phyloP scores from a whole-genome alignment of 2,888 invertebrate species.

The Morinoia aosen region DNA sequence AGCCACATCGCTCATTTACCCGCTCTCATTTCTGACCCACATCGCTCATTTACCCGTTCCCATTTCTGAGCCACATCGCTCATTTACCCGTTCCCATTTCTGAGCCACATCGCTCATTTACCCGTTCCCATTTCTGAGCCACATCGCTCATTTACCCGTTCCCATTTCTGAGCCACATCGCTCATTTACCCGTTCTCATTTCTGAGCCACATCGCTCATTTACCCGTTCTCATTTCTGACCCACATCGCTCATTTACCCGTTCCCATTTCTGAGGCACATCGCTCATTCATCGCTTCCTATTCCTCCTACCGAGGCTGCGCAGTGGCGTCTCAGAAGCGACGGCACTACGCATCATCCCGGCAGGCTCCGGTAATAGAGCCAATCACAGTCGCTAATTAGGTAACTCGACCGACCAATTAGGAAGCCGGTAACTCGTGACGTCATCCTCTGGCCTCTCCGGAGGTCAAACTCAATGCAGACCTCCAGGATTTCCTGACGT shows the following conservation, averaged over 20 bases:
- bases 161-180: too few species aligned
- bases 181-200: neutral
- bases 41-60: too few species aligned
- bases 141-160: neutral
- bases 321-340: neutral
- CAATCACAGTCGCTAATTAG: slow-evolving; percentile 54
- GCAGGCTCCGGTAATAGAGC: slow-evolving; percentile 44
- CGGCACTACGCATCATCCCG: neutral
- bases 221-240: too few species aligned
- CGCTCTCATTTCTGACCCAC: too few species aligned
- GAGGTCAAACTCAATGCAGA: neutral
- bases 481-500: neutral
- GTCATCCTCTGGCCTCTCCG: neutral
- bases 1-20: too few species aligned
- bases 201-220: neutral
- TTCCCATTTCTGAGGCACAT: neutral
- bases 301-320: neutral
- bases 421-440: slow-evolving; percentile 24
- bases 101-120: neutral
- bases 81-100: neutral
- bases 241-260: too few species aligned
- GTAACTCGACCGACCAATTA: slow-evolving; percentile 56
- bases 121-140: neutral
- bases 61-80: neutral
- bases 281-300: neutral